phyloP scores from a whole-genome alignment of 2,797 vertebrate genomes.

The Anniella stebbinsi region DNA sequence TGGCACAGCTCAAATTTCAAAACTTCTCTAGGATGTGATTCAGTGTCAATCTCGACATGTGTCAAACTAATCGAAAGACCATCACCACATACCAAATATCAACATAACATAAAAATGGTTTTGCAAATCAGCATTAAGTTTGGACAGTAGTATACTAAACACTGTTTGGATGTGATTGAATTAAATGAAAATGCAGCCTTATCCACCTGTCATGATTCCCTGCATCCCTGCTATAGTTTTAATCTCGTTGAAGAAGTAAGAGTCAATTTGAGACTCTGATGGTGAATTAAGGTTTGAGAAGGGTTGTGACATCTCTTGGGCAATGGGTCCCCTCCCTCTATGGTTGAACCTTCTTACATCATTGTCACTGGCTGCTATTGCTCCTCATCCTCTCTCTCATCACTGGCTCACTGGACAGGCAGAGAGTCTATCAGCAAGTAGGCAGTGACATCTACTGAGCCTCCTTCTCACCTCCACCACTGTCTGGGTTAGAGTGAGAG shows the following conservation, averaged over 20 bases:
- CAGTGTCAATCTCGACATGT: background rate
- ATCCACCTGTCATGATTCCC: background rate
- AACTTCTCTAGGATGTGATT: background rate
- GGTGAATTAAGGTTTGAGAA: background rate
- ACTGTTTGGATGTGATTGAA: background rate
- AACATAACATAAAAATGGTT: background rate
- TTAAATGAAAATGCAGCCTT: background rate
- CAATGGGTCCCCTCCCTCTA: no score
- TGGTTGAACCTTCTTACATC: no score
- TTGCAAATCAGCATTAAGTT: background rate
- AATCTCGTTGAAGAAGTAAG: background rate
- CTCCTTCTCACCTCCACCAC: no score
- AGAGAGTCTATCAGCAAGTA: no score
- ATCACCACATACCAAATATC: no score
- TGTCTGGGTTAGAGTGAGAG: no score
- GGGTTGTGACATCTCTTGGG: no score
- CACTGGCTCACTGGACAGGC: no score
- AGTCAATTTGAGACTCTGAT: background rate
- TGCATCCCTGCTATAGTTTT: background rate
- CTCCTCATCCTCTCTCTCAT: no score
- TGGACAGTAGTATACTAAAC: background rate
- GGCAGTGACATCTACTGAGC: no score
- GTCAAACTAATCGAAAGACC: background rate
- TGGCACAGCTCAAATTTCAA: background rate
- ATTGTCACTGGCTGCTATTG: no score